A percentile compares a stretch with the other conserved stretches of the same genome.
phyloP scores from a whole-genome alignment of 2,113 vertebrate species.

The Microcebus griseorufus region DNA sequence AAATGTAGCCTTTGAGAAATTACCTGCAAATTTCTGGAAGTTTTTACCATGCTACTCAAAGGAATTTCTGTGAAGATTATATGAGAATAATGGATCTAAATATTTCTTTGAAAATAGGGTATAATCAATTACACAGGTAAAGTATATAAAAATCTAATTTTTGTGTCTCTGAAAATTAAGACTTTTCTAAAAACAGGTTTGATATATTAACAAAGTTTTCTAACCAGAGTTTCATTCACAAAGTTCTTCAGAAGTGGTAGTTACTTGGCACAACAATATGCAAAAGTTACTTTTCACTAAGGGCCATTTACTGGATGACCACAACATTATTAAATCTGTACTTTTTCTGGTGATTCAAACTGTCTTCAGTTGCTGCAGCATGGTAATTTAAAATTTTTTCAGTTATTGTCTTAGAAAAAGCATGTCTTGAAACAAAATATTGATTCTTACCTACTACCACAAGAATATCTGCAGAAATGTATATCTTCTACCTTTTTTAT shows the following conservation, averaged over 20 bases:
- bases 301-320: neutral
- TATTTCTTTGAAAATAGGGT: neutral
- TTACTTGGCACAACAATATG: neutral
- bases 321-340: neutral
- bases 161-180: neutral
- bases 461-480: neutral
- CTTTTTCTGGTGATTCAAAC: neutral
- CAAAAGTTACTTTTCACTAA: neutral
- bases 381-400: neutral
- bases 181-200: constrained; percentile 3
- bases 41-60: neutral
- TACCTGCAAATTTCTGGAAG: neutral
- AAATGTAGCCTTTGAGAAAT: neutral
- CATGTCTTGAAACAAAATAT: neutral
- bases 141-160: neutral
- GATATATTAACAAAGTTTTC: neutral
- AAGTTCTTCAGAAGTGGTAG: neutral
- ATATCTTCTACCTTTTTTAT: neutral
- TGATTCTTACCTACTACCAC: neutral
- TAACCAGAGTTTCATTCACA: neutral
- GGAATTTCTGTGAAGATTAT: neutral
- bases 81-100: neutral
- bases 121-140: neutral
- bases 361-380: neutral
- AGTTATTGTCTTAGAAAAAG: neutral